phyloP scores from a whole-genome alignment of 2,797 vertebrate species.

The Pteropus rufus region DNA sequence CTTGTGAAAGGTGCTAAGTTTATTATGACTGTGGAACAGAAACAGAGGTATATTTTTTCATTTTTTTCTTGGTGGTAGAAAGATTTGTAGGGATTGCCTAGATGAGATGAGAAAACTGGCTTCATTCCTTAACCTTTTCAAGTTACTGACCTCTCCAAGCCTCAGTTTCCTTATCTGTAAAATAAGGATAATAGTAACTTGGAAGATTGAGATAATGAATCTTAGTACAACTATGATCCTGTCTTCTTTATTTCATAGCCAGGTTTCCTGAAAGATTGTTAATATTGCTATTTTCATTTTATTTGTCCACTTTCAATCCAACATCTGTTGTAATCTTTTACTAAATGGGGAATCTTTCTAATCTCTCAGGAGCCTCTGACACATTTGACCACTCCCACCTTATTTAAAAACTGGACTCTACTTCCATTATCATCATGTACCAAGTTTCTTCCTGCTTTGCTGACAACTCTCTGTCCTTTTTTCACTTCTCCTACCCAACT shows the following conservation, averaged over 20 bases:
- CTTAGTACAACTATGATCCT: not conserved
- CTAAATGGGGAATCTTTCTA: not conserved
- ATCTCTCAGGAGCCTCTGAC: not conserved
- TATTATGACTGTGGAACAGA: constrained; percentile 91
- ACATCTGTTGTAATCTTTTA: not conserved
- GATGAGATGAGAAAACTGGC: not conserved
- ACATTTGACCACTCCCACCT: not conserved
- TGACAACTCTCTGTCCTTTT: not conserved
- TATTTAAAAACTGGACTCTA: not conserved
- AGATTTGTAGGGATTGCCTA: not conserved
- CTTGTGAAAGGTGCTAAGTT: constrained; percentile 95
- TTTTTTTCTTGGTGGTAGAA: not conserved
- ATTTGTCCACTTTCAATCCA: not conserved
- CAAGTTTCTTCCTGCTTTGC: not conserved
- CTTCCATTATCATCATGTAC: not conserved
- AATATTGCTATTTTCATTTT: not conserved
- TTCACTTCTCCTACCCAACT: not conserved
- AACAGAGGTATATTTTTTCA: constrained; percentile 87
- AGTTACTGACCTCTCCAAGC: not conserved
- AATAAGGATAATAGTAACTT: constrained; percentile 25
- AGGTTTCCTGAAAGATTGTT: not conserved
- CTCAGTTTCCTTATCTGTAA: not conserved
- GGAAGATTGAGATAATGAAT: not conserved
- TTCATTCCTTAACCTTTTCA: not conserved
- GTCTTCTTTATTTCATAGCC: constrained; percentile 16